Base-by-base conservation (phyloP, 2,888 invertebrate species). In the Selenia dentaria region DNA sequence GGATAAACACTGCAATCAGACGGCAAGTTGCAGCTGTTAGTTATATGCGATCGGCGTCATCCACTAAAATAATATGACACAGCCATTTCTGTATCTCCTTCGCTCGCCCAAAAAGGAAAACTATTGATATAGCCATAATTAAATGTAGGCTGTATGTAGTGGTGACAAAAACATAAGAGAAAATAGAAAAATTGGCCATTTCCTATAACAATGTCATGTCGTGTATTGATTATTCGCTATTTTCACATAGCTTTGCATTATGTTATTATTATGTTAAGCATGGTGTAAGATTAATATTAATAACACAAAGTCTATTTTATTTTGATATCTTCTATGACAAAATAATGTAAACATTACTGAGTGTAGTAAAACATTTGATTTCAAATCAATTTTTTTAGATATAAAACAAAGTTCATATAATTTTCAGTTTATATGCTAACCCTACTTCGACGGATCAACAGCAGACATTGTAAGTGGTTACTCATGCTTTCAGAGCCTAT, bases 1-100 rank as follows among this genome's bases (percentile, higher is more conserved):
- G 73, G 71, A 74, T 90, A 90, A 90, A 90, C 72, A 90, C 89
- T 87, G 82, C 89, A 85, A 90, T 90, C 82, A 85, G 68, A 64
- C 56, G 60, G 67, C 70, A 69, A 68, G 72, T 73, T 78, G 88
- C 89, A 90, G 88, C 86, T 89, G 87, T 83, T 85, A 83, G 83
- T 76, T 77, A 75, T 26, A 25, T 74, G 68, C 74, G 80, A 78
- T 70, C 82, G 78, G 77, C 83, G 83, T 85, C 85, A 86, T 82
- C 87, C 89, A 84, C 89, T 90, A 86, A 89, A 88, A 88, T 88
- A 88, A 88, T 89, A 89, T 89, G 90, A 89, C 89, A 88, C 81
- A 89, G 89, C 88, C 87, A 65, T 89, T 90, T 87, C 76, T 80
- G 81, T 70, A 76, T 80, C 76, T 77, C 74, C 76, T 74, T 68